Evolutionary conservation across 1,140 invertebrate species (phyloP).

Genomic region (Pissodes strobi): DNA sequence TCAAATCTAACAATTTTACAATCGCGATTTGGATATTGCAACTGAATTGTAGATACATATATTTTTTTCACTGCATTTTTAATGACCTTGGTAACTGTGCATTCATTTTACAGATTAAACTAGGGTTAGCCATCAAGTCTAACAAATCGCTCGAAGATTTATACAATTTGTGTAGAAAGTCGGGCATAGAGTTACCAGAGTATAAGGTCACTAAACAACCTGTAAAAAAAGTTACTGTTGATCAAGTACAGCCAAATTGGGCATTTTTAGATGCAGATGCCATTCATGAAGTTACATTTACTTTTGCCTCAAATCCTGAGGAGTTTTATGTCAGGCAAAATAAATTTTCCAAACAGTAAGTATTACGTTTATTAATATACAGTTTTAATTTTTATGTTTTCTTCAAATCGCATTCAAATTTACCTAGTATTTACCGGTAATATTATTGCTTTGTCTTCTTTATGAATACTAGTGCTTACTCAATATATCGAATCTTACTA

Average conservation of each 20-base stretch:
- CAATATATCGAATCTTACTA: too few species aligned
- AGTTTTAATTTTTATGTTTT: too few species aligned
- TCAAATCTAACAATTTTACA: background rate
- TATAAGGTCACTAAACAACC: slow-evolving; percentile 31
- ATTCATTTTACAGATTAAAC: slow-evolving; percentile 4
- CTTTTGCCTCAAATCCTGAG: slow-evolving; percentile 33
- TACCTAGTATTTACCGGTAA: too few species aligned
- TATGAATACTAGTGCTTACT: too few species aligned
- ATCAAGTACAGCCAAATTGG: slow-evolving; percentile 40
- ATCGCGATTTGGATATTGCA: background rate
- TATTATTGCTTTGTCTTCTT: too few species aligned
- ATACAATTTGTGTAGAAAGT: slow-evolving; percentile 41
- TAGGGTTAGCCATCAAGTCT: slow-evolving; percentile 10
- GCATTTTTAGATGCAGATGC: slow-evolving; percentile 39
- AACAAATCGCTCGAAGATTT: slow-evolving; percentile 24
- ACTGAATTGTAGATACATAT: background rate
- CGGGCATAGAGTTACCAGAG: slow-evolving; percentile 37
- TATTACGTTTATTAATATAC: too few species aligned
- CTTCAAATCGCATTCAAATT: too few species aligned
- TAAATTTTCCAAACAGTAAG: slow-evolving; percentile 46
- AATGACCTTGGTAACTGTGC: too few species aligned
- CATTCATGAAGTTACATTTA: slow-evolving; percentile 40
- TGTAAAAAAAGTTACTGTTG: background rate
- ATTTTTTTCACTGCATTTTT: background rate
- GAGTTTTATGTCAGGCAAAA: slow-evolving; percentile 45